Percentiles rank a stretch among this genome's conserved stretches.
phyloP scores from a whole-genome alignment of 2,797 vertebrate genomes.

The Crossoptilon crossoptilon region DNA sequence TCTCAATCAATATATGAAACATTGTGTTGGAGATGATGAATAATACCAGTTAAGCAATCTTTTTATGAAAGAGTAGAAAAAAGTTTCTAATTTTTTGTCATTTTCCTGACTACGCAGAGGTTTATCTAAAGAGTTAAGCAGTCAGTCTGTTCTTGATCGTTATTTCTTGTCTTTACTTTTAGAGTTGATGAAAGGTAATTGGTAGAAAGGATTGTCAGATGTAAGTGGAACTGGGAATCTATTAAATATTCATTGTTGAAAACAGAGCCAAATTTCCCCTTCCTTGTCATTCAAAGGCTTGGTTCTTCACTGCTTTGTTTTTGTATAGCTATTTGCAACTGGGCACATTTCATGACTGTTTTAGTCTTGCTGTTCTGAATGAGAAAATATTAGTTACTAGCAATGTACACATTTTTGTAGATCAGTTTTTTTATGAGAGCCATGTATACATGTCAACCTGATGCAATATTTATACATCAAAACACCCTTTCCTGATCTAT shows the following conservation, averaged over 20 bases:
- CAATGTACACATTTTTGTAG: neutral
- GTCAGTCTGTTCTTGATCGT: neutral
- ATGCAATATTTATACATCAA: neutral
- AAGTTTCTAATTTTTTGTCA: neutral
- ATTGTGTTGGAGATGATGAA: neutral
- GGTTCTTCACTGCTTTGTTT: neutral
- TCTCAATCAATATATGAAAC: neutral
- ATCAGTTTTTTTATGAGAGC: neutral
- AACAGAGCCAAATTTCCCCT: neutral
- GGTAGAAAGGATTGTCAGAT: neutral
- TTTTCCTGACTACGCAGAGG: neutral
- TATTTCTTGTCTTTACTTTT: neutral
- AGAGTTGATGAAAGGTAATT: neutral
- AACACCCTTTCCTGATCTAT: neutral
- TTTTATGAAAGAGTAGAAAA: neutral
- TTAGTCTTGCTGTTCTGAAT: neutral
- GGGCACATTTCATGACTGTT: neutral
- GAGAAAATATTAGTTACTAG: neutral
- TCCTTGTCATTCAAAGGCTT: neutral
- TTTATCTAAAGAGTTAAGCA: neutral
- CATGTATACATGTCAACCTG: neutral
- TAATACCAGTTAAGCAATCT: neutral
- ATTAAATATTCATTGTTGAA: slow-evolving; percentile 18
- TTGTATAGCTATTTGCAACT: neutral
- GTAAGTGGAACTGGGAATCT: neutral